Conservation (phyloP, 2,888 invertebrate genomes). For the Branchipolynoe longqiensis region DNA sequence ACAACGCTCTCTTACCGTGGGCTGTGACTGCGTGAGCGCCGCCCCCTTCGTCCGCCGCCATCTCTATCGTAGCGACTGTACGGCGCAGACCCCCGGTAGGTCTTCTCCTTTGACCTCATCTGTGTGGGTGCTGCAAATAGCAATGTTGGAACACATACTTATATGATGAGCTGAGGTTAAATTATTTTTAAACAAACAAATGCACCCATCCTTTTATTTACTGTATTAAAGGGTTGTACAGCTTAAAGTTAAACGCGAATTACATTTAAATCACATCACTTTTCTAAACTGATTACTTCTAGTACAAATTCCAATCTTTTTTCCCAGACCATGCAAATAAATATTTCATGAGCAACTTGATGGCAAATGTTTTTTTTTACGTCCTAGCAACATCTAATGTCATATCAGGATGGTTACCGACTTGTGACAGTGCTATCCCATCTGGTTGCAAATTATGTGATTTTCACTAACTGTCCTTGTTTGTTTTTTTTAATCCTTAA, state of each 20-base stretch:
- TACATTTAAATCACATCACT: neutral
- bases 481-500: too few relatives aligned
- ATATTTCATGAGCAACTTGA: too few relatives aligned
- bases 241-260: neutral
- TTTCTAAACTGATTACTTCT: neutral
- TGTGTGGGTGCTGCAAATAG: constrained; percentile 62
- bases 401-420: too few relatives aligned
- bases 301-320: too few relatives aligned
- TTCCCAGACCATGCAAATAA: neutral
- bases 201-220: neutral
- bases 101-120: constrained; percentile 63
- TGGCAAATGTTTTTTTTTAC: too few relatives aligned
- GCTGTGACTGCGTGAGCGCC: constrained; percentile 50
- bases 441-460: too few relatives aligned
- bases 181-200: neutral
- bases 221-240: too few relatives aligned
- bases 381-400: too few relatives aligned
- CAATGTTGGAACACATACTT: neutral
- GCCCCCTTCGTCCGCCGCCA: neutral
- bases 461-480: too few relatives aligned
- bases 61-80: constrained; percentile 28
- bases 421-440: too few relatives aligned
- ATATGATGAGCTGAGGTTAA: neutral
- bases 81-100: neutral
- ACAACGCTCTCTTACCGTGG: constrained; percentile 41